Evolutionary conservation across 2,888 invertebrate species (phyloP), one percentile per base, ranked within the genome.

Genomic region (Marronus borbonicus): DNA sequence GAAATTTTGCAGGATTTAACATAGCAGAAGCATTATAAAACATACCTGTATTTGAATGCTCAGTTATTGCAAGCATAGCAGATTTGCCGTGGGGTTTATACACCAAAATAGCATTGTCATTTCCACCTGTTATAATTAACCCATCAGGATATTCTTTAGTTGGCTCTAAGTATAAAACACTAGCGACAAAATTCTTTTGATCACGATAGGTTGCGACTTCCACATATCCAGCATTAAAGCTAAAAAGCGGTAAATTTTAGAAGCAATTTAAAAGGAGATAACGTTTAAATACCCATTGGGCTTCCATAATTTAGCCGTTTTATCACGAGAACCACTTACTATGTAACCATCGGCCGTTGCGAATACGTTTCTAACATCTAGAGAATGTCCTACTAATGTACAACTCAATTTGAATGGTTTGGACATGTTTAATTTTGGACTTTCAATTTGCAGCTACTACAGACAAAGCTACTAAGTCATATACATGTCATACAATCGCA

Each of bases 321-420:
- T 93, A 88, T 98, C 98, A 84, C 98, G 92, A 3, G 98, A 98
- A 31, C 95, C 95, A 5, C 97, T 97, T 62, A 97, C 89, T 84
- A 98, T 93, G 81, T 92, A 92, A 84, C 93, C 94, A 82, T 94
- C 93, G 80, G 91, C 89, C 5, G 91, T 89, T 12, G 90, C 90
- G 75, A 92, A 92, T 24, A 98, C 91, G 77, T 94, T 92, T 83
- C 98, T 92, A 24, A 98, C 97, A 88, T 98, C 98, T 86, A 94
- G 90, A 64, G 94, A 93, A 88, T 98, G 98, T 0, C 96, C 96
- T 82, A 90, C 89, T 75, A 97, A 89, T 82, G 93, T 92, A 85
- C 94, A 92, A 87, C 96, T 94, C 81, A 97, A 90, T 90, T 95
- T 96, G 88, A 95, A 97, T 68, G 87, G 85, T 81, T 87, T 88